Conservation (phyloP, 2,888 invertebrate species). For the Sceliomorpha sp. region DNA sequence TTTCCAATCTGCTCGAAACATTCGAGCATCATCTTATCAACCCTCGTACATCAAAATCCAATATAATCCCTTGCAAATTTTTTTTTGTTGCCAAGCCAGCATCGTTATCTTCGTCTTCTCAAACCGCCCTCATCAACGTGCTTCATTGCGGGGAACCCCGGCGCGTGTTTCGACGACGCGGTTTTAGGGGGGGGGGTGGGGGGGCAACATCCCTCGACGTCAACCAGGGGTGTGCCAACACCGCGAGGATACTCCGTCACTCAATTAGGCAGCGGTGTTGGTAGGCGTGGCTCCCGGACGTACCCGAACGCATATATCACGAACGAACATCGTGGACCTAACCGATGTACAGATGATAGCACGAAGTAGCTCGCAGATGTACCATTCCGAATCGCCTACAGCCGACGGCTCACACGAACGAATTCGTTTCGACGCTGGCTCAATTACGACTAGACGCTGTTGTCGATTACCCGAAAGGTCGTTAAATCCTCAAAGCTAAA, state of each 20-base stretch:
- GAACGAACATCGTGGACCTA: constrained; percentile 61
- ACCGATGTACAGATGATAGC: constrained; percentile 56
- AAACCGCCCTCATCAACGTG: constrained; percentile 4
- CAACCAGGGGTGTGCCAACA: constrained; percentile 67
- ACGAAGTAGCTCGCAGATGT: constrained; percentile 61
- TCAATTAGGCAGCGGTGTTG: constrained; percentile 72
- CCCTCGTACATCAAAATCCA: too few relatives aligned
- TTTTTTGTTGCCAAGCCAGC: constrained; percentile 1
- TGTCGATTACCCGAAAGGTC: constrained; percentile 48
- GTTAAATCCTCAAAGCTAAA: too few relatives aligned
- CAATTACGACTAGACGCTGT: constrained; percentile 64
- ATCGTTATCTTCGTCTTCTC: constrained; percentile 9
- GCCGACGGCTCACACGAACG: constrained; percentile 68
- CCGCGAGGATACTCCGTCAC: constrained; percentile 69
- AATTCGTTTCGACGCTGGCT: constrained; percentile 68
- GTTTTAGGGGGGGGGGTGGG: constrained; percentile 24
- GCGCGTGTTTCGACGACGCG: too few relatives aligned
- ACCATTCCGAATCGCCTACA: constrained; percentile 67
- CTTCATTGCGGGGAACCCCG: too few relatives aligned
- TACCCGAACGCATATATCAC: constrained; percentile 71
- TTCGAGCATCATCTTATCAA: too few relatives aligned
- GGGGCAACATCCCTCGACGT: constrained; percentile 59
- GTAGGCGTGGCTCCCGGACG: constrained; percentile 68
- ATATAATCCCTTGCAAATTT: too few relatives aligned
- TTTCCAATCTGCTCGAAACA: too few relatives aligned